These are phyloP conservation scores for Cryptotis parvus DNA, from an alignment of 2,113 vertebrate species.

Conservation along the genomic window DNA sequence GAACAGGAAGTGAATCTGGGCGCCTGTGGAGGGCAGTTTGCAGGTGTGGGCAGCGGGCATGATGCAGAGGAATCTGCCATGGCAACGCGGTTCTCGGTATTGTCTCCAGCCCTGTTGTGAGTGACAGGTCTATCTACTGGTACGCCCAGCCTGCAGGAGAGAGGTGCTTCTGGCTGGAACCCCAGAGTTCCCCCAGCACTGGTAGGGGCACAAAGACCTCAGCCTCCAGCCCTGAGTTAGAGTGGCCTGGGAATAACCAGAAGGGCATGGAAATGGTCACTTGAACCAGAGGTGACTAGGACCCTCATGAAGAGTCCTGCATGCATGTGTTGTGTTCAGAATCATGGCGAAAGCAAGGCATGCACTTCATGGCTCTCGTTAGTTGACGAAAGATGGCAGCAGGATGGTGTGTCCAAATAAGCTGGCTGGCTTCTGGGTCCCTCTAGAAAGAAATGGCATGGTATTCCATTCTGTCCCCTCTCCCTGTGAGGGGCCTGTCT, in stretches of 20 bases:
- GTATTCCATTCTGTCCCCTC: slow-evolving; percentile 12
- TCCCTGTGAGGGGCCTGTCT: not conserved
- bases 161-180: too few relatives aligned
- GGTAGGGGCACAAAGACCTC: not conserved
- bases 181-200: not conserved
- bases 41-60: too few relatives aligned
- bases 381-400: slow-evolving; percentile 13
- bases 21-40: too few relatives aligned
- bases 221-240: too few relatives aligned
- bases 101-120: too few relatives aligned
- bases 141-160: too few relatives aligned
- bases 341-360: not conserved
- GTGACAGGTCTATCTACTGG: too few relatives aligned
- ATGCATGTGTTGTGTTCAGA: not conserved
- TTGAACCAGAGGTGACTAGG: not conserved
- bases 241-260: too few relatives aligned
- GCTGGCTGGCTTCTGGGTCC: slow-evolving; percentile 17
- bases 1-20: too few relatives aligned
- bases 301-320: too few relatives aligned
- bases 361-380: not conserved
- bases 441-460: slow-evolving; percentile 24
- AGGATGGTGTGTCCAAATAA: slow-evolving; percentile 32
- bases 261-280: not conserved
- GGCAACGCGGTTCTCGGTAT: too few relatives aligned
- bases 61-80: too few relatives aligned